These are phyloP conservation scores for Dysdera silvatica DNA, from an alignment of 1,140 invertebrate species.

Conservation along the genomic window DNA sequence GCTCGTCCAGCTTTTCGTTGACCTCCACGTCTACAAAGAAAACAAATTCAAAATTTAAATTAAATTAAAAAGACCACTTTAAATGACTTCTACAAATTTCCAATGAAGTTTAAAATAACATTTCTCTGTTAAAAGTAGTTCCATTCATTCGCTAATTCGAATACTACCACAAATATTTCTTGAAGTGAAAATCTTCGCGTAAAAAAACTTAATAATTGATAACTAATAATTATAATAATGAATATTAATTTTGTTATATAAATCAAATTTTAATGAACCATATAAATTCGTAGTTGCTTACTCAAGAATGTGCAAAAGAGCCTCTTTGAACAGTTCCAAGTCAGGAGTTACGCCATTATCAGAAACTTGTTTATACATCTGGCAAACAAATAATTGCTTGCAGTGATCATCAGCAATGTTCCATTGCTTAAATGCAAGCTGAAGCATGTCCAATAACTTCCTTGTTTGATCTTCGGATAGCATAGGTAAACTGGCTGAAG, in stretches of 20 bases:
- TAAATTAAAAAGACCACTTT: no score
- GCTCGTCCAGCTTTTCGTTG: slow-evolving; percentile 11
- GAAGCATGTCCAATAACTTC: slow-evolving; percentile 17
- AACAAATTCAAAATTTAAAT: background rate
- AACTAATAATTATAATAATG: no score
- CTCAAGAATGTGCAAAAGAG: slow-evolving; percentile 23
- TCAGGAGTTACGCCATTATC: slow-evolving; percentile 19
- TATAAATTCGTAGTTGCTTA: slow-evolving; percentile 16
- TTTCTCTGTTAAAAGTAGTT: no score
- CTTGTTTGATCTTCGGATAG: slow-evolving; percentile 8
- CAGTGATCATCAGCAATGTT: slow-evolving; percentile 15
- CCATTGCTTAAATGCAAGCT: slow-evolving; percentile 20
- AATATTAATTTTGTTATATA: no score
- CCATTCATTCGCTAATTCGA: no score
- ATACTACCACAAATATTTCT: no score
- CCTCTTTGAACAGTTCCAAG: slow-evolving; percentile 24
- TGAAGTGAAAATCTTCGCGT: no score
- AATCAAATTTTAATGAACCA: no score
- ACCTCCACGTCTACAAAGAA: background rate
- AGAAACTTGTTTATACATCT: slow-evolving; percentile 26
- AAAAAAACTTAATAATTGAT: no score
- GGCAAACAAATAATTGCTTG: slow-evolving; percentile 24
- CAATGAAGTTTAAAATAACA: no score
- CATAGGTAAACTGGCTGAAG: slow-evolving; percentile 16
- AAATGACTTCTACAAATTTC: no score